Conservation (phyloP, 2,888 invertebrate genomes). For the Adela reaumurella region DNA sequence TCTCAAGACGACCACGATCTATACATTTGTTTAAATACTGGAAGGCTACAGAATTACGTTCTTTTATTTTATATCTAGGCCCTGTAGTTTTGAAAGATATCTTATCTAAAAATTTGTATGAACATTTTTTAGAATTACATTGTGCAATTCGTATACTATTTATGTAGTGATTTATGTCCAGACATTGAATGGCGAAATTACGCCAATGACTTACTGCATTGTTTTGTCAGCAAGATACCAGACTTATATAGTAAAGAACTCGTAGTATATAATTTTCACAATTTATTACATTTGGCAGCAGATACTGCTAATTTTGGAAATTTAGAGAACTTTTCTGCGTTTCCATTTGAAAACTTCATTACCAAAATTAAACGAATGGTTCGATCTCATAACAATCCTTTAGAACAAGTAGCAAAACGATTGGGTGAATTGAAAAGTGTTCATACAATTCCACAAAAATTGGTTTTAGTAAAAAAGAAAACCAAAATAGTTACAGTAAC, state of each 20-base stretch:
- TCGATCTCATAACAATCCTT: conserved; percentile 1
- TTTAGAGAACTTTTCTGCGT: neutral
- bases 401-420: conserved; percentile 1
- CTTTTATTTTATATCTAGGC: conserved; percentile 4
- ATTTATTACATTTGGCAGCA: conserved; percentile 2
- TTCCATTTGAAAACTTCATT: conserved; percentile 2
- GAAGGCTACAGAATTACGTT: conserved; percentile 7
- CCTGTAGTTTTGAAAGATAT: conserved; percentile 3
- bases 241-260: conserved; percentile 2
- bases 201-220: conserved; percentile 4
- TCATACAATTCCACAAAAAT: no score
- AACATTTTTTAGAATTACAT: conserved; percentile 4
- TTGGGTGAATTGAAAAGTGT: conserved; percentile 1
- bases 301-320: conserved; percentile 1
- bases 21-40: conserved; percentile 6
- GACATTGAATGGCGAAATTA: conserved; percentile 2
- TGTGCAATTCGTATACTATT: conserved; percentile 4
- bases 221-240: neutral
- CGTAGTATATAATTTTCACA: conserved; percentile 1
- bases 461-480: no score
- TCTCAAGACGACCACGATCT: conserved; percentile 1
- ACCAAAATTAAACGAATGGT: conserved; percentile 3
- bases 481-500: no score
- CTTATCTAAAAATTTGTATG: conserved; percentile 2
- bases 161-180: conserved; percentile 2